These are phyloP conservation scores for Litoditis marina DNA, from an alignment of 2,888 invertebrate species.

Conservation along the genomic window DNA sequence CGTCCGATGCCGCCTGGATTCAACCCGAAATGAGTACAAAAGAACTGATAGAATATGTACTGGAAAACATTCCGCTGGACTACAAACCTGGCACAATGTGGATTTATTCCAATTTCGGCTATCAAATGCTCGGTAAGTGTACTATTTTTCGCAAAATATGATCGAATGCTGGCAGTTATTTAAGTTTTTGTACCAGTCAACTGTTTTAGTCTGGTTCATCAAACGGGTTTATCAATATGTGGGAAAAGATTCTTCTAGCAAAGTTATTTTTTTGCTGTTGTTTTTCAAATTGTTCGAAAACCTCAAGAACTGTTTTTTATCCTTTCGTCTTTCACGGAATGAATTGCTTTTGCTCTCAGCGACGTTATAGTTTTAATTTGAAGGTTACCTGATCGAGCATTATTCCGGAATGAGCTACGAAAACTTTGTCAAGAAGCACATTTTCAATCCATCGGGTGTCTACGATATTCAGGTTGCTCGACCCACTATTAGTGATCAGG, in stretches of 20 bases:
- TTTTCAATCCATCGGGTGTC: slow-evolving; percentile 55
- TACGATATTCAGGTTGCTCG: slow-evolving; percentile 58
- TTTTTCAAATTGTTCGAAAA: no score
- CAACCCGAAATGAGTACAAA: slow-evolving; percentile 50
- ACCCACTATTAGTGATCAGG: slow-evolving; percentile 52
- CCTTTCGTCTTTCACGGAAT: no score
- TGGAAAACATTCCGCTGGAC: slow-evolving; percentile 45
- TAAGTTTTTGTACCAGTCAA: no score
- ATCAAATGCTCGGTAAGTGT: slow-evolving; percentile 54
- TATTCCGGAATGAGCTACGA: slow-evolving; percentile 52
- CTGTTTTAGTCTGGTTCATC: no score
- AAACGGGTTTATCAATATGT: no score
- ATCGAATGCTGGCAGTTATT: no score
- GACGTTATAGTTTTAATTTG: no score
- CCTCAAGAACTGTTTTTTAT: no score
- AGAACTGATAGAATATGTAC: slow-evolving; percentile 44
- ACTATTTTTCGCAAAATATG: background rate
- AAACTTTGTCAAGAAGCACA: slow-evolving; percentile 55
- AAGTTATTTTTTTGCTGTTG: no score
- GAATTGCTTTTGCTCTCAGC: no score
- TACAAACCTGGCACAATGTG: slow-evolving; percentile 51
- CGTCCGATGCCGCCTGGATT: slow-evolving; percentile 59
- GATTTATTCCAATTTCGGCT: slow-evolving; percentile 61
- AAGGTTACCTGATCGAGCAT: slow-evolving; percentile 54
- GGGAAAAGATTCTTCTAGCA: no score